Percentiles rank a stretch among this genome's conserved stretches.
These are phyloP conservation scores for Cataglyphis albicans DNA, from an alignment of 2,888 invertebrate species.

Conservation along the genomic window DNA sequence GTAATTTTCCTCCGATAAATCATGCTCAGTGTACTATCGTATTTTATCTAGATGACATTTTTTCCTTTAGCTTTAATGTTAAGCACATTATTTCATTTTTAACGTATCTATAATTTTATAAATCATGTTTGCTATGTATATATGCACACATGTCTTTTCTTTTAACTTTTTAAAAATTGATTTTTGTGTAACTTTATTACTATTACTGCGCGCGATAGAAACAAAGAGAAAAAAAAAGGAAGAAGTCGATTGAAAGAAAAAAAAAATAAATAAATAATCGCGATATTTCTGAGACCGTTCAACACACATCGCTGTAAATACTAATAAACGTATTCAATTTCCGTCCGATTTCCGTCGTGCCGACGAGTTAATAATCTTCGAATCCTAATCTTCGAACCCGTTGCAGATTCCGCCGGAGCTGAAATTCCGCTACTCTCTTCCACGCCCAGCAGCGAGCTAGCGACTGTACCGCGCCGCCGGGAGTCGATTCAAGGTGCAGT, in stretches of 20 bases:
- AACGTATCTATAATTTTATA: neutral
- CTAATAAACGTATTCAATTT: slow-evolving; percentile 45
- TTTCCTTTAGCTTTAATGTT: neutral
- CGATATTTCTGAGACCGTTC: slow-evolving; percentile 23
- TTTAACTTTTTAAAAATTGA: neutral
- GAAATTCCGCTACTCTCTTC: slow-evolving; percentile 70
- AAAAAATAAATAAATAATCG: slow-evolving; percentile 22
- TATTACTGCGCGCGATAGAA: neutral
- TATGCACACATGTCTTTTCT: neutral
- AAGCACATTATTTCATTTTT: neutral
- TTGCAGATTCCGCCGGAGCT: slow-evolving; percentile 58
- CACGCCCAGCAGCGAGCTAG: slow-evolving; percentile 63
- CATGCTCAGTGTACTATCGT: slow-evolving; percentile 4
- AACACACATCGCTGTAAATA: slow-evolving; percentile 34
- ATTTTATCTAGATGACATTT: slow-evolving; percentile 18
- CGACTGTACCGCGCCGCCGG: slow-evolving; percentile 19
- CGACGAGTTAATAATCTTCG: slow-evolving; percentile 26
- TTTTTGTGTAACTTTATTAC: neutral
- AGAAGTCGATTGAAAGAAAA: neutral
- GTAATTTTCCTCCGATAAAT: slow-evolving; percentile 51
- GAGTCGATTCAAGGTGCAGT: slow-evolving; percentile 81
- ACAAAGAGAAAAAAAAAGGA: neutral
- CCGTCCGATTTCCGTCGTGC: slow-evolving; percentile 44
- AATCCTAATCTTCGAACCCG: slow-evolving; percentile 36
- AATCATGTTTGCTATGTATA: neutral